Evolutionary conservation across 2,797 vertebrate genomes (phyloP).

Genomic region (Neopelma chrysocephalum): DNA sequence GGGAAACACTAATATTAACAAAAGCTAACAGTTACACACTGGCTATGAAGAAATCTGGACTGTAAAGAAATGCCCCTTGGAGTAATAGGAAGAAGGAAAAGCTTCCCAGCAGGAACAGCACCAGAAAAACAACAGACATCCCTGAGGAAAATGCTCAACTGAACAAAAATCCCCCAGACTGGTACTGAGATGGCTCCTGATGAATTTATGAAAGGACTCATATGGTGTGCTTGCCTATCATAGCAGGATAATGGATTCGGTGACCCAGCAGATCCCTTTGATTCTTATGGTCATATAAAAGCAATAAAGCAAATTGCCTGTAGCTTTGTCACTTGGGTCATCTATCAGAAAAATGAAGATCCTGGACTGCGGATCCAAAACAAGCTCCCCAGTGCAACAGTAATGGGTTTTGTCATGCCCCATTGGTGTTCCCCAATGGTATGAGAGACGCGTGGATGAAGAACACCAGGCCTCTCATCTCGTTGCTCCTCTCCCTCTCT

Average conservation of each 20-base stretch:
- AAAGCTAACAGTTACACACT: not conserved
- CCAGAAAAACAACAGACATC: not conserved
- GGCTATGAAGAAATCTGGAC: not conserved
- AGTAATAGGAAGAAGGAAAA: not conserved
- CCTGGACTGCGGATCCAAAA: not conserved
- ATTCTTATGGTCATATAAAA: not conserved
- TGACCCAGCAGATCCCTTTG: constrained; percentile 30
- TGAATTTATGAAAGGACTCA: not conserved
- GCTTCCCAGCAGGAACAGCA: not conserved
- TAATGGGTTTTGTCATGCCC: not conserved
- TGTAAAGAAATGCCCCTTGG: not conserved
- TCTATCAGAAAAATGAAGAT: not conserved
- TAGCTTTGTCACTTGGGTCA: not conserved
- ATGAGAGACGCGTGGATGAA: not conserved
- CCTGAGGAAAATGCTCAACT: not conserved
- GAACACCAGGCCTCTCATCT: not conserved
- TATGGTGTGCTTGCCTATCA: not conserved
- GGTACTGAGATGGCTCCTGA: not conserved
- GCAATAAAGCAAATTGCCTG: constrained; percentile 17
- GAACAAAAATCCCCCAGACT: not conserved
- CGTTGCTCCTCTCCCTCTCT: not conserved
- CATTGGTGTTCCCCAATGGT: not conserved
- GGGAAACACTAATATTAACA: not conserved
- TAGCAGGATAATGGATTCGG: not conserved
- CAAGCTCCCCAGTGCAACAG: not conserved